Base-by-base conservation (phyloP, 2,113 vertebrate species). In the Otis tarda region DNA sequence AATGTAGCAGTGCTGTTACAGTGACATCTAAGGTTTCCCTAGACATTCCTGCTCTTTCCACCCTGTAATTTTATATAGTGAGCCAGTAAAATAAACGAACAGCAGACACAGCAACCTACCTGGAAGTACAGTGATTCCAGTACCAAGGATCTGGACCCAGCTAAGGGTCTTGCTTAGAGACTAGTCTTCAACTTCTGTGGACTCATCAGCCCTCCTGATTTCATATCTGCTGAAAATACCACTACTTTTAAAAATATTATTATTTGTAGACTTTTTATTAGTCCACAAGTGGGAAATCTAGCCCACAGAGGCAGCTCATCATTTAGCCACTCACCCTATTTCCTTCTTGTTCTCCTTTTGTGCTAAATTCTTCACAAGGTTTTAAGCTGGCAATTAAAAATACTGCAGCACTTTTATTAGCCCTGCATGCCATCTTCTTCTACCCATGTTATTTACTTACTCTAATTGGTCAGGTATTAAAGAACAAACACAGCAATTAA, bases 51-150 rank as follows among this genome's bases (percentile, higher is more conserved):
- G 69, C 65, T 96, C 89, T 96, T 96, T 96, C 81, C 65, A 91
- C 89, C 70, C 94, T 95, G 91, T 95, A 95, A 95, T 95, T 97
- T 97, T 95, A 95, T 96, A 94, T 45, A 87, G 91, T 64, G 70
- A 96, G 53, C 83, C 65, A 85, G 77, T 96, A 93, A 96, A 96
- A 95, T 95, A 95, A 96, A 95, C 23, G 57, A 95, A 76, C 57
- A 91, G 65, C 89, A 96, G 89, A 91, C 89, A 61, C 4, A 95
- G 87, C 53, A 95, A 69, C 91, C 74, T 68, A 65, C 77, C 45
- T 91, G 70, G 27, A 94, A 92, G 47, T 68, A 68, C 52, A 63
- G 28, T 45, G 61, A 93, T 91, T 65, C 65, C 33, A 77, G 43
- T 47, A 52, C 74, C 68, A 83, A 85, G 65, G 65, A 93, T 89